phyloP scores from a whole-genome alignment of 2,888 invertebrate genomes.

The Drosophila paramelanica region DNA sequence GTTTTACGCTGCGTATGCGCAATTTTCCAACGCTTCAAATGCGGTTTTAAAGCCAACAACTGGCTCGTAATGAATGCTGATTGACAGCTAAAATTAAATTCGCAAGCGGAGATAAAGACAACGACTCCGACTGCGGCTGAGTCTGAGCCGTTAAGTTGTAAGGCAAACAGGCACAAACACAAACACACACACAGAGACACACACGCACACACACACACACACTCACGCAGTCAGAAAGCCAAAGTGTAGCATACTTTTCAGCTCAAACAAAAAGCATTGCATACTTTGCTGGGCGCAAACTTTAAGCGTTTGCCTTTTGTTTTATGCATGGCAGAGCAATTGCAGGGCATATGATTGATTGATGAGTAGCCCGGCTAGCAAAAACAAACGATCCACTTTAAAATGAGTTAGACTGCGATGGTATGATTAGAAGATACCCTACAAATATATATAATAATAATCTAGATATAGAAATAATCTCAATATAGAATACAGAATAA shows the following conservation, averaged over 20 bases:
- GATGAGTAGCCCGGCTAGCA: constrained; percentile 66
- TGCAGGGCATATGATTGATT: constrained; percentile 70
- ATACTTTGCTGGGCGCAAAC: constrained; percentile 35
- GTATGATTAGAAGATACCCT: background rate
- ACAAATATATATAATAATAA: too few species aligned
- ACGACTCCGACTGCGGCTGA: constrained; percentile 12
- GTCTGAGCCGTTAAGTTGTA: constrained; percentile 29
- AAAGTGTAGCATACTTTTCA: constrained; percentile 24
- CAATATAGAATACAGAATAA: too few species aligned
- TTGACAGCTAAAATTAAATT: constrained; percentile 67
- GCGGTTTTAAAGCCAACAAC: constrained; percentile 50
- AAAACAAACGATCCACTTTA: constrained; percentile 39
- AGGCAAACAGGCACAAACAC: constrained; percentile 1
- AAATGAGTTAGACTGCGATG: constrained; percentile 10
- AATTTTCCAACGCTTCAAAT: constrained; percentile 46
- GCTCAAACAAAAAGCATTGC: constrained; percentile 42
- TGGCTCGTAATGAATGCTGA: constrained; percentile 55
- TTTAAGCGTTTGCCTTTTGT: constrained; percentile 54
- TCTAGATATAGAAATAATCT: too few species aligned
- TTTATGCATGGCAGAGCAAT: constrained; percentile 59
- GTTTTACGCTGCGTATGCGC: constrained; percentile 45
- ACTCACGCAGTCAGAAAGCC: constrained; percentile 6
- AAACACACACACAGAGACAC: constrained; percentile 7
- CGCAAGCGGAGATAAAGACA: constrained; percentile 28
- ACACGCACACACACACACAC: constrained; percentile 13